Base-by-base conservation (phyloP, 2,113 vertebrate genomes). In the Boleophthalmus pectinirostris region DNA sequence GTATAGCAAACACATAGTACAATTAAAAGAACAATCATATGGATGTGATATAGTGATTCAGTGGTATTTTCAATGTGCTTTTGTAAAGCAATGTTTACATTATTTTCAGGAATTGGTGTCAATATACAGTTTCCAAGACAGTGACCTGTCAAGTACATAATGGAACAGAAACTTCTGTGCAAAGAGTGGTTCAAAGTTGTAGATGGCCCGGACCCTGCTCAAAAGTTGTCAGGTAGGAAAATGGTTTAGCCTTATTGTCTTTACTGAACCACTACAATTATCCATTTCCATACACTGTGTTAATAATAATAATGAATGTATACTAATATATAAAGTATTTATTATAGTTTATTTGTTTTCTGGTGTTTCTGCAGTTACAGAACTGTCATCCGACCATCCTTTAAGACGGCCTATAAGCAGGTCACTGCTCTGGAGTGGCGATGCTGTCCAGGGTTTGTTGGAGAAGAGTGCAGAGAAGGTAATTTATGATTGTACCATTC, bases 61-160 rank as follows among this genome's bases (percentile, higher is more conserved):
- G 20, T 10, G n/a, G 20, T 54, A 6, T 54, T 7, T 53, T 54
- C 20, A 9, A 54, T 54, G 9, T 54, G n/a, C 7, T n/a, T 21
- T 54, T 54, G 51, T 54, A n/a, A 54, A 54, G n/a, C 51, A 54
- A 54, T 54, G 20, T n/a, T 21, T 10, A 21, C 8, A n/a, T 10
- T 1, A 68, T 5, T 70, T 61, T 56, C 87, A 99, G 97, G 91
- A 96, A 97, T 77, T 98, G 97, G 97, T 99, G 97, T 85, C 96
- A 96, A 85, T 96, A 96, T 72, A 96, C 95, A 0, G 95, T 97
- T 56, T 95, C 95, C 45, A 94, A 92, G 90, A 96, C 92, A 0
- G 96, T 99, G 72, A 94, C 95, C 77, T 99, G 97, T 87, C 96
- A 97, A 84, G 95, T 97, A 79, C 96, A 96, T 83, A 99, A 99